Evolutionary conservation across 1,140 invertebrate genomes (phyloP), one percentile per base, ranked within the genome.

Genomic region (Dufourea novaeangliae): DNA sequence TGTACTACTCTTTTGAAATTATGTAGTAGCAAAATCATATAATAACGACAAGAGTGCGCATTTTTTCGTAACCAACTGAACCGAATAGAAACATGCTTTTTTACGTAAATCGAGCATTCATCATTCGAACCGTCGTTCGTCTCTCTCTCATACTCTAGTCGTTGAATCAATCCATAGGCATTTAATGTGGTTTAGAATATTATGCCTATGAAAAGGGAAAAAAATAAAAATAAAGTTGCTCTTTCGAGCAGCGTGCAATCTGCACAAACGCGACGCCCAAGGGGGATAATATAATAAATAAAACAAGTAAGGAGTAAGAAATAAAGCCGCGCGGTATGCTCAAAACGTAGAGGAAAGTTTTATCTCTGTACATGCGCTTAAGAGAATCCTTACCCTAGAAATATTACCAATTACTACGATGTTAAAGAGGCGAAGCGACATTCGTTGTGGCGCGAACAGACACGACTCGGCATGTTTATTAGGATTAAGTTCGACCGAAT

Each of bases 241-340:
- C n/a, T 54, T 71, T 56, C 37, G 22, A 39, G 46, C 22, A 12
- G 27, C 29, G 66, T 54, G 32, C 17, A 27, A 32, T 25, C 8
- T 32, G 44, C 66, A 41, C 22, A 10, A 46, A 14, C 6, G 50
- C 27, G 27, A 29, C 67, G 27, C 44, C 41, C 41, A 50, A 54
- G 67, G 61, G 46, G 61, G 41, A 54, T 52, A 25, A 73, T 66
- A 56, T n/a, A 62, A 32, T 59, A 70, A 61, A 68, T 68, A 68
- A 52, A 70, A n/a, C n/a, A n/a, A n/a, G n/a, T 71, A 50, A 34
- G 52, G 20, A 52, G 20, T 63, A 79, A 67, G 32, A 79, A 37
- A 84, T 74, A 85, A 87, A 90, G 88, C 87, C 89, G 87, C 87
- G 86, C 77, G 83, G 78, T 88, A 90, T 90, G 89, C 89, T 91